Evolutionary conservation across 2,113 vertebrate species (phyloP).

Genomic region (Chionomys nivalis): DNA sequence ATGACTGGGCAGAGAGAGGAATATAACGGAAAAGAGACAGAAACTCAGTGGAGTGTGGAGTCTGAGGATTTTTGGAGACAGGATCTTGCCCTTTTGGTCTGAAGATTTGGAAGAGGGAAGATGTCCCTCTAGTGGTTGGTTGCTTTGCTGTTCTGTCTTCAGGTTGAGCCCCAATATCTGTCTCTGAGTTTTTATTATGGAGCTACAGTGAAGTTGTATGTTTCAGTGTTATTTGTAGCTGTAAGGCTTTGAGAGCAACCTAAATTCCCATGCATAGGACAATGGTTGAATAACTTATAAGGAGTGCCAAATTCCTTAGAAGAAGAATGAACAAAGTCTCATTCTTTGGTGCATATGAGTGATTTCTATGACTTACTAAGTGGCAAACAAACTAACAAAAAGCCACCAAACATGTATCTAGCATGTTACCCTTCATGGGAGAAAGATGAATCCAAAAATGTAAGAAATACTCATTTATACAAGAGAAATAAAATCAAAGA

Average conservation of each 20-base stretch:
- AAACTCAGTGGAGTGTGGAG: too few relatives aligned
- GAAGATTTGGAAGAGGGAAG: too few relatives aligned
- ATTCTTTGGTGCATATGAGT: not conserved
- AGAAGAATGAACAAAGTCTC: not conserved
- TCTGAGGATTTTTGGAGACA: too few relatives aligned
- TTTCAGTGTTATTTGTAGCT: not conserved
- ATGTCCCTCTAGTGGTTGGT: too few relatives aligned
- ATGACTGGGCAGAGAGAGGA: too few relatives aligned
- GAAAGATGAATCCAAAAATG: not conserved
- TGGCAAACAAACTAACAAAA: not conserved
- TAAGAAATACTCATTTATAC: not conserved
- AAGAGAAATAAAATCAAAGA: conserved; percentile 17
- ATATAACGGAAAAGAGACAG: too few relatives aligned
- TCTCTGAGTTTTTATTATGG: too few relatives aligned
- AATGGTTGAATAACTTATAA: not conserved
- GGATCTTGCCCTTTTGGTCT: too few relatives aligned
- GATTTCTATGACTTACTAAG: not conserved
- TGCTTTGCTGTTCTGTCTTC: too few relatives aligned
- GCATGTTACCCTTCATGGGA: not conserved
- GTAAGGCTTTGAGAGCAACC: not conserved
- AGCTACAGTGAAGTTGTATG: not conserved
- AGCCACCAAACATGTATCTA: not conserved
- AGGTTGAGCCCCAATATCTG: too few relatives aligned
- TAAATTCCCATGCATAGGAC: not conserved
- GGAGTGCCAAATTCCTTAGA: not conserved